Evolutionary conservation across 2,888 invertebrate species (phyloP).

Genomic region (Neoaliturus tenellus): DNA sequence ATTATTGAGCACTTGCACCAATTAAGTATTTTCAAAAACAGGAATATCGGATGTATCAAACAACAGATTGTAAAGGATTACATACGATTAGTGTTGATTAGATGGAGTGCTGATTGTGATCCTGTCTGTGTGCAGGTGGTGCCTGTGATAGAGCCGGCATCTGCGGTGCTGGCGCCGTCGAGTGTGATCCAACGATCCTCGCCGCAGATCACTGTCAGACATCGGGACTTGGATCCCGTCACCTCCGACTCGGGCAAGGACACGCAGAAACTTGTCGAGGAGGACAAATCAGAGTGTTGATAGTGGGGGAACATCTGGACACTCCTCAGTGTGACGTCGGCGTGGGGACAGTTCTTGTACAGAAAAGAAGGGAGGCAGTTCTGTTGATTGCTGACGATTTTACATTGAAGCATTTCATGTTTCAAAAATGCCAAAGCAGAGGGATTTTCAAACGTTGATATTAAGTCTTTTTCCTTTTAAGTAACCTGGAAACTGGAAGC

Average conservation of each 20-base stretch:
- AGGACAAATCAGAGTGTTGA: conserved; percentile 82
- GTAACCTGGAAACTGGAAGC: no score
- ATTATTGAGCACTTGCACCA: no score
- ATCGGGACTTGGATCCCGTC: conserved; percentile 88
- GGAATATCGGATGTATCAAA: no score
- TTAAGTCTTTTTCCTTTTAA: no score
- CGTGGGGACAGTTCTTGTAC: neutral
- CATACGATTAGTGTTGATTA: no score
- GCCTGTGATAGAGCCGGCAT: conserved; percentile 64
- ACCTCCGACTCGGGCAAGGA: conserved; percentile 92
- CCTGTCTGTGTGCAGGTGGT: neutral
- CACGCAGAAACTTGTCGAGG: conserved; percentile 92
- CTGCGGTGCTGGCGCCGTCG: conserved; percentile 86
- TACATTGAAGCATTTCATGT: no score
- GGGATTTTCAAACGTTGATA: no score
- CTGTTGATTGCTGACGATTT: neutral
- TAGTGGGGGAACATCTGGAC: conserved; percentile 45
- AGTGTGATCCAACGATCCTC: conserved; percentile 87
- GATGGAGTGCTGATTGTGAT: no score
- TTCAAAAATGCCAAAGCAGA: no score
- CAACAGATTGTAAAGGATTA: no score
- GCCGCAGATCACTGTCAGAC: conserved; percentile 83
- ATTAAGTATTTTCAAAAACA: no score
- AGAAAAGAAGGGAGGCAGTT: neutral
- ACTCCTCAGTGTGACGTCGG: neutral